phyloP scores from a whole-genome alignment of 92 coral and sea anemone species.

The Porites lobata region DNA sequence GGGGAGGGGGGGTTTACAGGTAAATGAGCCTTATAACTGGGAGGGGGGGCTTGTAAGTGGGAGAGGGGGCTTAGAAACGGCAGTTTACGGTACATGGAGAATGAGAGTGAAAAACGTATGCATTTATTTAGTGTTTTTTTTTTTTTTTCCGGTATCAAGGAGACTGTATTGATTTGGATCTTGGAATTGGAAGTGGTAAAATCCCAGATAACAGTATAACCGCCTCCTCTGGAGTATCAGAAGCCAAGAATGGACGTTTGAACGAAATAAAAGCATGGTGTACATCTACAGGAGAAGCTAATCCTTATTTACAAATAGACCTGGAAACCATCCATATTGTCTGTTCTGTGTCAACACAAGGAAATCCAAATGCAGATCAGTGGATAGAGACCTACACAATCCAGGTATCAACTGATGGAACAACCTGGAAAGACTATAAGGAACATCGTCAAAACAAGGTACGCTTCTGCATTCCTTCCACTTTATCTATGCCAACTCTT shows the following conservation, averaged over 20 bases:
- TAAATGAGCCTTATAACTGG: too few species aligned
- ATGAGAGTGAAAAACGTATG: too few species aligned
- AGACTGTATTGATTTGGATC: conserved; percentile 22
- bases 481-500: background rate
- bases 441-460: conserved; percentile 6
- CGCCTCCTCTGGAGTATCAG: conserved; percentile 19
- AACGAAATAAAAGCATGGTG: conserved; percentile 41
- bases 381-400: conserved; percentile 27
- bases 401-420: conserved; percentile 26
- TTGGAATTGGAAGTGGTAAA: conserved; percentile 28
- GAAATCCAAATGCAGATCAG: conserved; percentile 36
- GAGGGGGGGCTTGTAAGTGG: too few species aligned
- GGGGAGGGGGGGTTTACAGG: too few species aligned
- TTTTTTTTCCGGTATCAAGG: background rate
- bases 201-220: conserved; percentile 18
- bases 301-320: conserved; percentile 35
- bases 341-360: conserved; percentile 42
- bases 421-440: conserved; percentile 15
- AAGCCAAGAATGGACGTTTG: conserved; percentile 56
- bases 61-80: too few species aligned
- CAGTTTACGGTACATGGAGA: too few species aligned
- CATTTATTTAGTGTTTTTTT: too few species aligned
- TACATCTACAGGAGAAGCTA: conserved; percentile 12
- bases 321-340: conserved; percentile 20
- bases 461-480: too few species aligned